Conservation (phyloP, 2,888 invertebrate genomes). For the Hyppa rectilinea region DNA sequence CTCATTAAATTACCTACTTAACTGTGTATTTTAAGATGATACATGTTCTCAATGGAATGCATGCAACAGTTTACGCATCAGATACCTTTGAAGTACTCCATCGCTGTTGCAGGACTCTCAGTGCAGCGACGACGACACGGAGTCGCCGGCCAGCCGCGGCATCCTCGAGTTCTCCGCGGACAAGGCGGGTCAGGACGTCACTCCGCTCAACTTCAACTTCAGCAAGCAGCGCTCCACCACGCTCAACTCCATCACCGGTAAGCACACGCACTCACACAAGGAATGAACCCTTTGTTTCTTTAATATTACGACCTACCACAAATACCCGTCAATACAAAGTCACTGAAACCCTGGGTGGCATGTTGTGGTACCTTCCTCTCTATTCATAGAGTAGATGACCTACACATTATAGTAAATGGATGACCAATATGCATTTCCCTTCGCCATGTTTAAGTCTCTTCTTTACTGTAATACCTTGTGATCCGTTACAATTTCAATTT, state of each 20-base stretch:
- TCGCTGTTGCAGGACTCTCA: slow-evolving; percentile 84
- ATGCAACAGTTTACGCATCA: neutral
- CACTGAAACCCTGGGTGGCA: slow-evolving; percentile 67
- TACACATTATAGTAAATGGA: slow-evolving; percentile 80
- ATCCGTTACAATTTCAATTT: slow-evolving; percentile 57
- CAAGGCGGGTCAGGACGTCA: slow-evolving; percentile 96
- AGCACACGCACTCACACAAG: slow-evolving; percentile 55
- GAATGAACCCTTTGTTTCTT: slow-evolving; percentile 70
- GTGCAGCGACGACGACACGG: slow-evolving; percentile 88
- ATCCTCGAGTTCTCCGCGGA: slow-evolving; percentile 96
- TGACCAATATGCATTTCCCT: slow-evolving; percentile 81
- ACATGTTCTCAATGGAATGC: neutral
- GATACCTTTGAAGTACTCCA: neutral
- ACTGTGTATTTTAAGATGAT: neutral
- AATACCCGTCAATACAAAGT: slow-evolving; percentile 64
- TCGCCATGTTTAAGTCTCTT: slow-evolving; percentile 73
- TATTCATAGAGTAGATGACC: slow-evolving; percentile 81
- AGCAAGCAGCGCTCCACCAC: slow-evolving; percentile 93
- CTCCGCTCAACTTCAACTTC: slow-evolving; percentile 95
- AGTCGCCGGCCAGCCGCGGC: slow-evolving; percentile 91
- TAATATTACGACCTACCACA: slow-evolving; percentile 63
- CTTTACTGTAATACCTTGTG: slow-evolving; percentile 65
- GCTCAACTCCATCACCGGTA: slow-evolving; percentile 94
- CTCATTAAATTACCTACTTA: neutral
- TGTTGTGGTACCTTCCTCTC: slow-evolving; percentile 71